Evolutionary conservation across 1,140 invertebrate species (phyloP), one percentile per base, ranked within the genome.

Genomic region (Asbolus verrucosus): DNA sequence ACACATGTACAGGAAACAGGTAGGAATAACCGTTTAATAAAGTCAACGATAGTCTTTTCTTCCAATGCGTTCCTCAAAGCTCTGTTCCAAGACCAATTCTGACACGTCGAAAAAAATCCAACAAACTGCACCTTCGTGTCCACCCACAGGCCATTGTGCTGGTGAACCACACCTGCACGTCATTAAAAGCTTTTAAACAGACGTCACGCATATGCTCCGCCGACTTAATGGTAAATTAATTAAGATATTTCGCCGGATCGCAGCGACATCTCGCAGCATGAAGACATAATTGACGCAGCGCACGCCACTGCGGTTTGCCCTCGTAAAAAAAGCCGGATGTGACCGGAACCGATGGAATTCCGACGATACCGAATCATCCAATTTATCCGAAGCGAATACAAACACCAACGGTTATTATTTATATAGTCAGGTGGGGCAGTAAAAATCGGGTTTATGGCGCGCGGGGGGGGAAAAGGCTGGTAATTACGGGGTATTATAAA

Each of bases 321-420:
- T 27, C 8, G 24, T 27, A 54, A 54, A 54, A 31, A 13, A 21
- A 14, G 27, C 46, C 46, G 46, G 46, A 54, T 13, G 11, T 54
- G 46, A 27, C 46, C 46, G 46, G 46, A 54, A 54, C 46, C 46
- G n/a, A 54, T 54, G 46, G 46, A 30, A 54, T 54, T 54, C 46
- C 46, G 46, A 54, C 13, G 16, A 6, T 24, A 27, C 21, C 27
- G 9, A 54, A 54, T 54, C 46, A 50, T 50, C 9, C 6, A 27
- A 50, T 50, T 50, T 1, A 50, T 50, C 43, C 43, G 43, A 19
- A 50, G 19, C 24, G 11, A 19, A 6, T 27, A 54, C 33, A 2
- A 36, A 36, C 11, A 11, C 33, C 5, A 24, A 54, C 15, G 8
- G 46, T 36, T 11, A 27, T 27, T 54, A 54, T 46, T 46, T 19